Base-by-base conservation (phyloP, 1,140 invertebrate species). In the Trichomalopsis sarcophagae region DNA sequence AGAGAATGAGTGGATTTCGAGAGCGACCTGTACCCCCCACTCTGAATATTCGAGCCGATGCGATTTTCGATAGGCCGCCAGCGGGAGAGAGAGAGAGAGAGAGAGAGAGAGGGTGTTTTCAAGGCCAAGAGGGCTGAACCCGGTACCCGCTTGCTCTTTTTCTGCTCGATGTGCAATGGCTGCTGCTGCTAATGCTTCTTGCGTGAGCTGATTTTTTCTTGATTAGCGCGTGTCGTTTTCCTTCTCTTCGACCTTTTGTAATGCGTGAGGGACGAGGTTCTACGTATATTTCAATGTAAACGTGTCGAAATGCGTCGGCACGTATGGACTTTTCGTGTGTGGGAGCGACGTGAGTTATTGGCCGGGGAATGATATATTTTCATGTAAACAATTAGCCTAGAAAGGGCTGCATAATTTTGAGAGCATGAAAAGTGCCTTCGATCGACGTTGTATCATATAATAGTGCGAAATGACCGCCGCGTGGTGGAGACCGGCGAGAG, bases 371-470 rank as follows among this genome's bases (percentile, higher is more conserved):
- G 17, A 47, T 11, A 44, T n/a, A 76, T 6, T 66, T 79, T 66
- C 55, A 66, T 66, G 36, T 21, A 40, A 69, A 69, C 23, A 69
- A 71, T 81, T 33, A 81, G 66, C 79, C 79, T 68, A 81, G 62
- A 69, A 81, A 79, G 13, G 50, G 17, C 17, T 30, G 33, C 44
- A 74, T 79, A 66, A 33, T 79, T 79, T 79, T 79, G 68, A 62
- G 50, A 66, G 77, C 50, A 68, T 33, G 62, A 79, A 66, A 79
- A 68, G 11, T 44, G 21, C 47, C 66, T 68, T 33, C 77, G 77
- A 79, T 62, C 50, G 77, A 79, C 62, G 33, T 79, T 27, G 68
- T 33, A 17, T 30, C 55, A 79, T 17, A 79, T 77, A 77, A 77
- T 47, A 77, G 21, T 36, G 36, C 55, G 27, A 66, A 27, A 47